Conservation (phyloP, 2,797 vertebrate species). For the Crocodylus rhombifer region DNA sequence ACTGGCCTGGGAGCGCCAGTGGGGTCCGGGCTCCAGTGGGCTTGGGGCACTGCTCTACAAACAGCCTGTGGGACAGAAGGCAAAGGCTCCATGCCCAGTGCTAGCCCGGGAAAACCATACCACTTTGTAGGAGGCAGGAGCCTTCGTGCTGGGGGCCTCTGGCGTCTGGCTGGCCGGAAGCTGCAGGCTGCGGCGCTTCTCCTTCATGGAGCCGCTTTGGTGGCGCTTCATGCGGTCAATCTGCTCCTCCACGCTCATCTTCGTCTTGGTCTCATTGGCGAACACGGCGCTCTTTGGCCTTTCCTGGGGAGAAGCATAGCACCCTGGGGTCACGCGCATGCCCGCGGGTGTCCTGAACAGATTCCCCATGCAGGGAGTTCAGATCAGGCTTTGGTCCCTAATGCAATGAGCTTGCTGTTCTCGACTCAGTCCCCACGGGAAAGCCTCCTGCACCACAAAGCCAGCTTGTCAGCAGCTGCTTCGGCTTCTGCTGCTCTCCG, state of each 20-base stretch:
- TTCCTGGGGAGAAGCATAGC: slow-evolving; percentile 78
- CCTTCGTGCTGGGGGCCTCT: slow-evolving; percentile 52
- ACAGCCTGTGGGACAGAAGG: background rate
- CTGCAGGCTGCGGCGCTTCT: slow-evolving; percentile 93
- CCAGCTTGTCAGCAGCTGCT: background rate
- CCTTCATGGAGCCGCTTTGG: slow-evolving; percentile 92
- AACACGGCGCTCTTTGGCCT: slow-evolving; percentile 93
- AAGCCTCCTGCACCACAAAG: background rate
- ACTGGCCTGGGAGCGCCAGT: background rate
- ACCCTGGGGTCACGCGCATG: fast-evolving
- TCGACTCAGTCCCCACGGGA: fast-evolving
- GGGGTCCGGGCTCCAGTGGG: background rate
- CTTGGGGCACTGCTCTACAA: background rate
- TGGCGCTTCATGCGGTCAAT: slow-evolving; percentile 92
- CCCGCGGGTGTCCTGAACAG: fast-evolving
- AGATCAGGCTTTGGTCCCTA: background rate
- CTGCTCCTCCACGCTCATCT: slow-evolving; percentile 97
- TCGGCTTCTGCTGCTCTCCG: background rate
- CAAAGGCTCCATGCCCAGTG: background rate
- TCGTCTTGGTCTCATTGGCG: slow-evolving; percentile 88
- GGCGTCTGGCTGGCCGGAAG: slow-evolving; percentile 85
- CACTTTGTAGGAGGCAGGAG: slow-evolving; percentile 89
- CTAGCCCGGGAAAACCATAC: slow-evolving; percentile 69
- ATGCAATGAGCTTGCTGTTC: fast-evolving
- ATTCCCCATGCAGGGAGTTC: background rate